phyloP scores from a whole-genome alignment of 2,113 vertebrate genomes.

The Furnarius figulus region DNA sequence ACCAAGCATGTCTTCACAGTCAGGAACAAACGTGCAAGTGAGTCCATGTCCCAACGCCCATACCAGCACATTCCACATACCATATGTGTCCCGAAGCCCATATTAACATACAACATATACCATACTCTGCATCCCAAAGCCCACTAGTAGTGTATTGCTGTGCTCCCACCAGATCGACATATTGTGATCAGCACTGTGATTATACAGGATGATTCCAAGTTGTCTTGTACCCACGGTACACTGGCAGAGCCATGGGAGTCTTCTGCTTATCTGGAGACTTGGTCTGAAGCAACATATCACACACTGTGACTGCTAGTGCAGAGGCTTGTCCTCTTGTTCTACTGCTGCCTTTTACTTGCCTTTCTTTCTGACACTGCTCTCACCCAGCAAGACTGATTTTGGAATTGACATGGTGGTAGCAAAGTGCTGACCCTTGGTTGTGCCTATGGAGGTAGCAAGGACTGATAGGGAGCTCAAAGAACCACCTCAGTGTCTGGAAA shows the following conservation, averaged over 20 bases:
- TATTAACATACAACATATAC: neutral
- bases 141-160: rapidly evolving
- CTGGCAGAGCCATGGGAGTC: neutral
- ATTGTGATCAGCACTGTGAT: neutral
- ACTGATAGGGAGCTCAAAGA: neutral
- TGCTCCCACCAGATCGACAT: neutral
- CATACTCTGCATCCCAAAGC: neutral
- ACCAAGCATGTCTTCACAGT: neutral
- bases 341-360: neutral
- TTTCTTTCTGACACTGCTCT: neutral
- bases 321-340: neutral
- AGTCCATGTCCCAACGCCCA: neutral
- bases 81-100: neutral
- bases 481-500: neutral
- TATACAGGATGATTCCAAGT: neutral
- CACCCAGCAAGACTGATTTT: neutral
- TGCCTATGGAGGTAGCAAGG: neutral
- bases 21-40: neutral
- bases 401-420: neutral
- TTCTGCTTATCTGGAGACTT: neutral
- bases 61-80: neutral
- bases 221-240: neutral
- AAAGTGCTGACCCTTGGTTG: neutral
- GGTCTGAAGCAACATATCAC: neutral
- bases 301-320: rapidly evolving